phyloP scores from a whole-genome alignment of 2,888 invertebrate species.

The Papilio demoleus region DNA sequence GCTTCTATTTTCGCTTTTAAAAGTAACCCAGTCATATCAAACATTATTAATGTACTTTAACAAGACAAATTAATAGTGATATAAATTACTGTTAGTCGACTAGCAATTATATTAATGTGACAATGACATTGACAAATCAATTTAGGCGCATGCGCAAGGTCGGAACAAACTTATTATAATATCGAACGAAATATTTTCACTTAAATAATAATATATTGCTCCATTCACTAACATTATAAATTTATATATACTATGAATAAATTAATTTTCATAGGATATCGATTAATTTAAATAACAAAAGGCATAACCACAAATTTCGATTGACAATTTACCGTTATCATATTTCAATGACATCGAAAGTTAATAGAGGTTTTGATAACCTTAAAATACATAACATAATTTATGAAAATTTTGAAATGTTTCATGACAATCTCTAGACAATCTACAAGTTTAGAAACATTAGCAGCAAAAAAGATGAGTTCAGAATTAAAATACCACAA shows the following conservation, averaged over 20 bases:
- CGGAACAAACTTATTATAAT: background rate
- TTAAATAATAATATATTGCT: background rate
- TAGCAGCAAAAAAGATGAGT: no score
- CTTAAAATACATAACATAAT: no score
- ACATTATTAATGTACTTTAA: constrained; percentile 5
- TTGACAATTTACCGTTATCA: background rate
- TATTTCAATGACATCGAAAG: background rate
- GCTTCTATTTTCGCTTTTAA: constrained; percentile 18
- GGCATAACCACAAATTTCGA: background rate
- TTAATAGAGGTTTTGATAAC: background rate
- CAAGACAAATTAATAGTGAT: constrained; percentile 19
- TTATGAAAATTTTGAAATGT: no score
- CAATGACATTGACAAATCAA: constrained; percentile 10
- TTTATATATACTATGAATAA: no score
- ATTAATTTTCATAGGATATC: background rate
- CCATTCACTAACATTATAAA: background rate
- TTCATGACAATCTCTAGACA: no score
- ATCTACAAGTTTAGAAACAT: no score
- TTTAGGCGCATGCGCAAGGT: constrained; percentile 21
- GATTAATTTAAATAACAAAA: background rate
- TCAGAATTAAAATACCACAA: no score
- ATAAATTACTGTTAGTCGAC: background rate
- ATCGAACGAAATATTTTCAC: background rate
- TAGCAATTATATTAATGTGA: constrained; percentile 7
- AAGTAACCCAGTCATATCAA: background rate